Percentiles rank a stretch among this genome's conserved stretches.
Evolutionary conservation across 2,113 vertebrate genomes (phyloP).

Genomic region (Ammodytes marinus): DNA sequence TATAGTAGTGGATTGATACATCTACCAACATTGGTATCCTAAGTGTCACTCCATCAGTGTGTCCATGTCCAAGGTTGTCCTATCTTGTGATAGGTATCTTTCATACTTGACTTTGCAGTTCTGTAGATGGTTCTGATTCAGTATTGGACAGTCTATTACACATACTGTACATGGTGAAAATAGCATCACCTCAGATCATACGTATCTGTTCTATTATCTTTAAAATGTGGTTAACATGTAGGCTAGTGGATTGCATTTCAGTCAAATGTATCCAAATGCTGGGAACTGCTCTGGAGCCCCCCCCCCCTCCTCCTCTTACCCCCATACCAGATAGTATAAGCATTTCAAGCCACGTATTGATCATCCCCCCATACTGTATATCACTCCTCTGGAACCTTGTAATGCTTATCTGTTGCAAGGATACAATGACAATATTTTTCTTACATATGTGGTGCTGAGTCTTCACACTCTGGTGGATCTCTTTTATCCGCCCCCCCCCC

Average conservation of each 20-base stretch:
- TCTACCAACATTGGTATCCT: too few species aligned
- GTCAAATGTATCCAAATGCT: neutral
- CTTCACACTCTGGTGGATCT: constrained; percentile 4
- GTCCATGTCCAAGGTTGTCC: too few species aligned
- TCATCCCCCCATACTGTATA: too few species aligned
- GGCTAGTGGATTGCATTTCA: neutral
- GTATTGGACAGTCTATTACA: neutral
- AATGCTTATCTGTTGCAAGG: neutral
- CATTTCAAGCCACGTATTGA: neutral
- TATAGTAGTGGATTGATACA: too few species aligned
- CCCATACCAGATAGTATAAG: neutral
- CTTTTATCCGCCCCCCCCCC: constrained; percentile 3
- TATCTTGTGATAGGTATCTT: too few species aligned
- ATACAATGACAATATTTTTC: neutral
- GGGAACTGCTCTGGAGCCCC: neutral
- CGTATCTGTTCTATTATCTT: neutral
- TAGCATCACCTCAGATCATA: neutral
- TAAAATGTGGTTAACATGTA: neutral
- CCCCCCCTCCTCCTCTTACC: neutral
- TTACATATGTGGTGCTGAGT: neutral
- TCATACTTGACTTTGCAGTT: neutral
- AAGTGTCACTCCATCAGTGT: too few species aligned
- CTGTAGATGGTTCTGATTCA: neutral
- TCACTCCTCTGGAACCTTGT: neutral
- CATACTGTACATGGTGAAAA: neutral